Conservation (phyloP, 1,140 invertebrate genomes). For the Zaprionus camerounensis region DNA sequence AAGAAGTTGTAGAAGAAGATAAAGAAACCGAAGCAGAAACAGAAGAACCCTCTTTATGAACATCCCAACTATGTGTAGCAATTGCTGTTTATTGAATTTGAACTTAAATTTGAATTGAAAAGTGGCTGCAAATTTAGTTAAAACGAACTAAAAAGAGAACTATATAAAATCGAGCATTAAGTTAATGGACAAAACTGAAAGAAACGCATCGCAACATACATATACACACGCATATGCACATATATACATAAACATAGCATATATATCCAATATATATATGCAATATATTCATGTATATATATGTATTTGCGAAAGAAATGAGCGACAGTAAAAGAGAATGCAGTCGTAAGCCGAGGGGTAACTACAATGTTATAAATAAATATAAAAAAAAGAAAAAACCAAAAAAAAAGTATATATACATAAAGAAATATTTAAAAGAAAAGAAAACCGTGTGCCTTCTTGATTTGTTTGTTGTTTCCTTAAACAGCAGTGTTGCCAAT, state of each 20-base stretch:
- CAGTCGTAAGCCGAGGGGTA: constrained; percentile 40
- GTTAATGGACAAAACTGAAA: not conserved
- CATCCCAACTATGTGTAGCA: constrained; percentile 35
- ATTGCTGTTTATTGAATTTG: constrained; percentile 49
- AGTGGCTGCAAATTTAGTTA: constrained; percentile 2
- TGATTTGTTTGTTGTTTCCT: constrained; percentile 3
- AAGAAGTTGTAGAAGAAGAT: not conserved
- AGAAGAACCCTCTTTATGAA: constrained; percentile 16
- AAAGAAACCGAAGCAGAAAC: not conserved
- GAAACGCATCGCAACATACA: constrained; percentile 17
- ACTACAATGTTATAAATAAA: constrained; percentile 63
- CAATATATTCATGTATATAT: constrained; percentile 14
- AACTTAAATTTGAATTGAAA: constrained; percentile 11
- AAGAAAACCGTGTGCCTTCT: constrained; percentile 2
- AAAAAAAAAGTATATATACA: constrained; percentile 38
- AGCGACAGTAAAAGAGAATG: constrained; percentile 13
- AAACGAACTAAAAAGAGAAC: constrained; percentile 3
- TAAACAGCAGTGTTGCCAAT: not conserved
- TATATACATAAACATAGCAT: constrained; percentile 23
- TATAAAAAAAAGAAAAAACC: constrained; percentile 23
- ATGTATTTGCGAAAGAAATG: constrained; percentile 19
- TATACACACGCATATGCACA: constrained; percentile 21
- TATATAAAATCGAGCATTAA: constrained; percentile 20
- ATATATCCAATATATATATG: constrained; percentile 15
- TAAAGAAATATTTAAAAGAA: constrained; percentile 49